phyloP scores from a whole-genome alignment of 2,113 vertebrate species.

The Cranoglanis bouderius region DNA sequence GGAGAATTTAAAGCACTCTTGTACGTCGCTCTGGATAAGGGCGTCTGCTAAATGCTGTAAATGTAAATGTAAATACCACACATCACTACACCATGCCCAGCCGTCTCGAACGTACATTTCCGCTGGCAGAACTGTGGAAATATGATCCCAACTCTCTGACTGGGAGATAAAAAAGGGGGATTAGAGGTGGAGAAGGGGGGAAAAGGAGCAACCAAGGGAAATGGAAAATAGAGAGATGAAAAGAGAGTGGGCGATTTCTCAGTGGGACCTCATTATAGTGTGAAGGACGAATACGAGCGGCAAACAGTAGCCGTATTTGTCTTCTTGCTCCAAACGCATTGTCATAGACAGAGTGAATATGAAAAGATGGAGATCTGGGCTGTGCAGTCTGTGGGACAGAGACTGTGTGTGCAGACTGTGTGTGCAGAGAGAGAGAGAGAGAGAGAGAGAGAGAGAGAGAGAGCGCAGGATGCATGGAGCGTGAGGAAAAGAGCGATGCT shows the following conservation, averaged over 20 bases:
- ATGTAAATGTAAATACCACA: too few relatives aligned
- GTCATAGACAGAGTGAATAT: conserved; percentile 18
- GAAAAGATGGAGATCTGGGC: conserved; percentile 19
- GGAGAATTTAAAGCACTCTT: too few relatives aligned
- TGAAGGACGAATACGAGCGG: conserved; percentile 33
- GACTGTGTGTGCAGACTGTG: too few relatives aligned
- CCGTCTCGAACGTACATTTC: not conserved
- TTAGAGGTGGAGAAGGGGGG: not conserved
- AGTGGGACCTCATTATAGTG: conserved; percentile 45
- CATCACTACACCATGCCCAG: conserved; percentile 7
- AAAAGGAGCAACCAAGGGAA: conserved; percentile 7
- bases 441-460: conserved; percentile 64
- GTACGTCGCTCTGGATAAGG: too few relatives aligned
- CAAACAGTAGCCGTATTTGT: conserved; percentile 16
- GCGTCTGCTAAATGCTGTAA: too few relatives aligned
- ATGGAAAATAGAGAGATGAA: conserved; percentile 10
- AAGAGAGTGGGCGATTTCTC: conserved; percentile 32
- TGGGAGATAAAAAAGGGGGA: not conserved
- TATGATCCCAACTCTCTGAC: not conserved
- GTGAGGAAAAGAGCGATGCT: conserved; percentile 64
- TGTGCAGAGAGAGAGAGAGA: conserved; percentile 58
- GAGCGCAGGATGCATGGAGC: conserved; percentile 57
- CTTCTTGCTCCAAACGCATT: conserved; percentile 13
- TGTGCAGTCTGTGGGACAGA: conserved; percentile 11
- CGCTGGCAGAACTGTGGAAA: not conserved